Evolutionary conservation across 1,140 invertebrate genomes (phyloP).

Genomic region (Lasioglossum albipes): DNA sequence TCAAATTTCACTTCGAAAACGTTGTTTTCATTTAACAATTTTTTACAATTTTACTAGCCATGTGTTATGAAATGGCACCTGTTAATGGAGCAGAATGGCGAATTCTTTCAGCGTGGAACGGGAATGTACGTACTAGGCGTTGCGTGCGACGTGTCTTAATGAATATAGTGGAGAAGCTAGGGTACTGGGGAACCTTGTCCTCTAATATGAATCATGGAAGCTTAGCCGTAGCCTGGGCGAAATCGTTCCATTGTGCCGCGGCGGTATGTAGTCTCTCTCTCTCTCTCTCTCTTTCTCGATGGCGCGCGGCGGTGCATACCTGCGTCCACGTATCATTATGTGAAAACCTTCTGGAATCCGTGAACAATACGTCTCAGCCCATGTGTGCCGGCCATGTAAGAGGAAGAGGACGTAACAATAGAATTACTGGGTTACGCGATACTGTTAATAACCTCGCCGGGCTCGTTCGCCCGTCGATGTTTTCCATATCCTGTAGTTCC

Average conservation of each 20-base stretch:
- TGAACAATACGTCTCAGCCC: slow-evolving; percentile 37
- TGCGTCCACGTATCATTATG: slow-evolving; percentile 45
- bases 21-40: too few species aligned
- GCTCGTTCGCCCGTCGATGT: slow-evolving; percentile 27
- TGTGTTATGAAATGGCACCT: too few species aligned
- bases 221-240: slow-evolving; percentile 2
- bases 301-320: background rate
- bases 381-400: background rate
- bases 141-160: background rate
- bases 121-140: background rate
- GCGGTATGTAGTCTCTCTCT: background rate
- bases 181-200: slow-evolving; percentile 20
- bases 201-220: slow-evolving; percentile 22
- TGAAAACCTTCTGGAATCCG: slow-evolving; percentile 42
- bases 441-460: slow-evolving; percentile 57
- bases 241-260: slow-evolving; percentile 40
- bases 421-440: slow-evolving; percentile 53
- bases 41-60: too few species aligned
- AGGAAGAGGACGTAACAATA: slow-evolving; percentile 46
- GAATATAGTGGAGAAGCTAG: background rate
- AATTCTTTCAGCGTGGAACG: too few species aligned
- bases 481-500: slow-evolving; percentile 29
- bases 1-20: too few species aligned
- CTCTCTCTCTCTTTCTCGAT: too few species aligned
- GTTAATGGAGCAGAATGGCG: background rate